Conservation (phyloP, 2,888 invertebrate genomes). For the Polymixis lichenea region DNA sequence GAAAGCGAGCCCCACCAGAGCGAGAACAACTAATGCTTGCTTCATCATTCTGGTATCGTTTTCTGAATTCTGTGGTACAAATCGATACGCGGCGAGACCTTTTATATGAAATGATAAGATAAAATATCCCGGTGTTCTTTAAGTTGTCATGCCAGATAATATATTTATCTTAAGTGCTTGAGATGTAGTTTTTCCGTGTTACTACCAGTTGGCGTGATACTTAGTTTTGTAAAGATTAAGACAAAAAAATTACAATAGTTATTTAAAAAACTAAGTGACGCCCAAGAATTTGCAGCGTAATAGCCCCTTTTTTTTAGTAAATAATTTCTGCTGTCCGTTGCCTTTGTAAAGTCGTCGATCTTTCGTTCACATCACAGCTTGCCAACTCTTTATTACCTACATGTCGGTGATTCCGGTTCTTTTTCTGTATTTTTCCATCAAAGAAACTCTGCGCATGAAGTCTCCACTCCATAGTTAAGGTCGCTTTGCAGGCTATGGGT, state of each 20-base stretch:
- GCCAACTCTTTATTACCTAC: too few relatives aligned
- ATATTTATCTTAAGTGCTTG: conserved; percentile 34
- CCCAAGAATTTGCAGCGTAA: not conserved
- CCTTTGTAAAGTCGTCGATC: not conserved
- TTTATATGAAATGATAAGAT: conserved; percentile 69
- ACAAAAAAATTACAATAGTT: not conserved
- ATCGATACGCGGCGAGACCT: conserved; percentile 16
- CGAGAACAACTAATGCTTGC: conserved; percentile 71
- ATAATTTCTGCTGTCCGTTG: too few relatives aligned
- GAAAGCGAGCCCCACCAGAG: conserved; percentile 72
- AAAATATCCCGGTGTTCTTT: conserved; percentile 53
- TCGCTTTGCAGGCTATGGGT: too few relatives aligned
- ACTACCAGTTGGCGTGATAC: not conserved
- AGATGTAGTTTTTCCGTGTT: conserved; percentile 32
- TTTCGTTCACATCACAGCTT: not conserved
- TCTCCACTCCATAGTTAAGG: too few relatives aligned
- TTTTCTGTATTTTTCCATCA: not conserved
- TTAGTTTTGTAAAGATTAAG: conserved; percentile 2
- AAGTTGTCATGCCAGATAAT: conserved; percentile 47
- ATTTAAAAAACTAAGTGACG: not conserved
- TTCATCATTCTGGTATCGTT: conserved; percentile 75
- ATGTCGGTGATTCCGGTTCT: too few relatives aligned
- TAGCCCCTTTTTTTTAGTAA: too few relatives aligned
- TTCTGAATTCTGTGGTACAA: conserved; percentile 61
- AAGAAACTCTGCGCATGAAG: too few relatives aligned